These are phyloP conservation scores for Papilio dardanus DNA, from an alignment of 1,140 invertebrate genomes.

Conservation along the genomic window DNA sequence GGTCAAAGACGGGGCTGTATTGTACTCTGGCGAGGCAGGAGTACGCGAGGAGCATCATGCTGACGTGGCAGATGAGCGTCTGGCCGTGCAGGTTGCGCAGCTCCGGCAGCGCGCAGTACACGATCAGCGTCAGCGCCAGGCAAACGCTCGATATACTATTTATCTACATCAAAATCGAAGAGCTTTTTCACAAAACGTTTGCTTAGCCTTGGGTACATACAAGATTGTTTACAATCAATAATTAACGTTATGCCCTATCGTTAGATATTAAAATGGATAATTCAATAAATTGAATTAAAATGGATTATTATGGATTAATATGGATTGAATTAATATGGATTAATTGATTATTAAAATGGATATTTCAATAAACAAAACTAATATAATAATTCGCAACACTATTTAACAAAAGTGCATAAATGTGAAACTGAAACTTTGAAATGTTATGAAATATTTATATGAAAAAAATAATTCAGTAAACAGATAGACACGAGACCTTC, in stretches of 20 bases:
- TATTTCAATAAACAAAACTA: too few species aligned
- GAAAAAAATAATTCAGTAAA: background rate
- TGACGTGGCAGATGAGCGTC: slow-evolving; percentile 86
- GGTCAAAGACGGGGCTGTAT: slow-evolving; percentile 52
- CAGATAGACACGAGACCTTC: background rate
- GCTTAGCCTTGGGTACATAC: too few species aligned
- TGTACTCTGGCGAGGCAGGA: slow-evolving; percentile 83
- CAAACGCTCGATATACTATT: slow-evolving; percentile 84
- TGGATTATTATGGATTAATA: too few species aligned
- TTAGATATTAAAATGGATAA: too few species aligned
- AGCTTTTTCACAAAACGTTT: too few species aligned
- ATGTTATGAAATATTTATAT: slow-evolving; percentile 16
- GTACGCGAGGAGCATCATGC: slow-evolving; percentile 85
- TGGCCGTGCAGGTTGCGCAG: slow-evolving; percentile 87
- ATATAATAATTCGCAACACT: too few species aligned
- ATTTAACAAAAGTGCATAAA: background rate
- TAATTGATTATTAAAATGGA: too few species aligned
- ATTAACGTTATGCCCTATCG: too few species aligned
- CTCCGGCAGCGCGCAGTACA: slow-evolving; percentile 85
- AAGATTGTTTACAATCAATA: too few species aligned
- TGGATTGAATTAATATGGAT: too few species aligned
- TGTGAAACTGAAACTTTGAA: background rate
- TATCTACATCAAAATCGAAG: slow-evolving; percentile 47
- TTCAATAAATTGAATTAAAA: too few species aligned
- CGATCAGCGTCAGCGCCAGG: slow-evolving; percentile 84